Conservation (phyloP, 2,797 vertebrate species). For the Poeciliopsis presidionis region DNA sequence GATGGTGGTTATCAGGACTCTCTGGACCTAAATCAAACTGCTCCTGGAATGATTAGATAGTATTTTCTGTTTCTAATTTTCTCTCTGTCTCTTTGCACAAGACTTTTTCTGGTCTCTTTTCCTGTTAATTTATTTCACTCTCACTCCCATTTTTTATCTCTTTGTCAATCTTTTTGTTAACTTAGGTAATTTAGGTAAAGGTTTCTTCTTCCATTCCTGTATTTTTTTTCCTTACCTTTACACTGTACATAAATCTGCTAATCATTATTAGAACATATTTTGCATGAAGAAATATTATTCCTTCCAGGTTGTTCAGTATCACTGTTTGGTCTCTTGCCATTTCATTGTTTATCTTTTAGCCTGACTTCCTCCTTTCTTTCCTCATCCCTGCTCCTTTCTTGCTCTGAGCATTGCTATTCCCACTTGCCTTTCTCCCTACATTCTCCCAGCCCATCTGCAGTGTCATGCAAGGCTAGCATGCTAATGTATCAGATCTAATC, state of each 20-base stretch:
- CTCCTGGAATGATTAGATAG: conserved; percentile 54
- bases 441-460: conserved; percentile 41
- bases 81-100: conserved; percentile 13
- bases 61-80: conserved; percentile 30
- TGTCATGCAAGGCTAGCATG: conserved; percentile 62
- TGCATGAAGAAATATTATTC: conserved; percentile 21
- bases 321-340: conserved; percentile 42
- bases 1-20: conserved; percentile 62
- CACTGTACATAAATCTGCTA: background rate
- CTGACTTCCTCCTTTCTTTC: conserved; percentile 42
- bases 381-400: conserved; percentile 33
- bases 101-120: conserved; percentile 1
- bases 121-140: conserved; percentile 10
- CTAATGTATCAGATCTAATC: conserved; percentile 73
- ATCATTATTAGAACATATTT: conserved; percentile 19
- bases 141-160: conserved; percentile 3
- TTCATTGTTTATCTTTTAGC: conserved; percentile 37
- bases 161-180: conserved; percentile 1
- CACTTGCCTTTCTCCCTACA: conserved; percentile 42
- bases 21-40: conserved; percentile 66
- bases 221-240: conserved; percentile 6
- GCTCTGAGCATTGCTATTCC: conserved; percentile 48
- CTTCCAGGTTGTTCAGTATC: conserved; percentile 11
- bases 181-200: background rate
- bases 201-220: background rate